Percentiles rank a stretch among this genome's conserved stretches.
Evolutionary conservation across 2,113 vertebrate genomes (phyloP).

Genomic region (Delphinus delphis): DNA sequence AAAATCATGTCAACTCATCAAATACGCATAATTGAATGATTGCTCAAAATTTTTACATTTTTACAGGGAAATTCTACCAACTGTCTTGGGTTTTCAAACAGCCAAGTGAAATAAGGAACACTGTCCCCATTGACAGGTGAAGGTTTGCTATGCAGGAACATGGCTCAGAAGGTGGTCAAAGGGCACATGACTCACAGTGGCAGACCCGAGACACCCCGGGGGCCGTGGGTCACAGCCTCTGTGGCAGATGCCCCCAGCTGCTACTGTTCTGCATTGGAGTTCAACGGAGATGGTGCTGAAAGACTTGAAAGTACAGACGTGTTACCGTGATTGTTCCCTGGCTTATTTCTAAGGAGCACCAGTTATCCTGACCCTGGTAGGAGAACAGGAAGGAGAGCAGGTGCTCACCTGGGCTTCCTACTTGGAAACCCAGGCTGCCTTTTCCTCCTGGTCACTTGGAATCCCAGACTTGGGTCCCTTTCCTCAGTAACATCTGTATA

Average conservation of each 20-base stretch:
- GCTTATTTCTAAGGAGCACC: not conserved
- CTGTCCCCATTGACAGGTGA: not conserved
- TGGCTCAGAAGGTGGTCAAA: not conserved
- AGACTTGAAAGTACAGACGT: not conserved
- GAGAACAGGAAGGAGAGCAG: not conserved
- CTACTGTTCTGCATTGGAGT: not conserved
- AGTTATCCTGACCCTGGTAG: not conserved
- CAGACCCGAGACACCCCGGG: accelerated
- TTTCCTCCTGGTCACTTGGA: not conserved
- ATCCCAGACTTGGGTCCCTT: not conserved
- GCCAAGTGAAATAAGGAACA: not conserved
- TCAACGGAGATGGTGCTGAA: accelerated
- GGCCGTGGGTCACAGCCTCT: accelerated
- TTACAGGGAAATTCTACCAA: not conserved
- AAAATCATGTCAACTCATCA: too few species aligned
- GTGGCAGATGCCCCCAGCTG: too few species aligned
- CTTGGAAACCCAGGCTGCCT: not conserved
- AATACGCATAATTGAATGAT: not conserved
- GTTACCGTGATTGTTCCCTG: not conserved
- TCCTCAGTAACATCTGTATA: not conserved
- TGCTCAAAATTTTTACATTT: not conserved
- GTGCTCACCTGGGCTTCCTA: too few species aligned
- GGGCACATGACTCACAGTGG: not conserved
- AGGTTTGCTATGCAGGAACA: not conserved
- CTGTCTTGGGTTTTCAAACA: not conserved